Base-by-base conservation (phyloP, 2,113 vertebrate genomes). In the Tragelaphus strepsiceros region DNA sequence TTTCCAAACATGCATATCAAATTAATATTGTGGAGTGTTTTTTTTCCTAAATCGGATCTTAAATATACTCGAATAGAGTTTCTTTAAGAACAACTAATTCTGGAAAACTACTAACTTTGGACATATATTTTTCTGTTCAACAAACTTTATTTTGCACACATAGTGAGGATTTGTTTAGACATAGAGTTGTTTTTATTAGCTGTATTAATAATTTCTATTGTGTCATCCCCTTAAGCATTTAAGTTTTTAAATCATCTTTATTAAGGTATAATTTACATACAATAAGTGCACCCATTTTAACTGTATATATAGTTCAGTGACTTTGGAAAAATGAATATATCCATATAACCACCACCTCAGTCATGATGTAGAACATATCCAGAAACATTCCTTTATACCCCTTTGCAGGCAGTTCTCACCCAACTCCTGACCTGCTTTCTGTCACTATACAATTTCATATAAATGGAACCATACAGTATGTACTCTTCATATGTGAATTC, bases 201-300 rank as follows among this genome's bases (percentile, higher is more conserved):
- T 58, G 49, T 74, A 22, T 53, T 95, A 67, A 56, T 71, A 80
- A 83, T 90, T 96, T 94, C 95, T 86, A 90, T 80, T 86, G 59
- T 61, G 82, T 21, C 24, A 95, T 28, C 7, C 3, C 17, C n/a
- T 86, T 7, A 28, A 62, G 56, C 7, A 19, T 64, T 56, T 39
- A 54, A 61, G n/a, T 59, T 77, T 84, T 84, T 54, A 54, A 90
- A 74, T 83, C 51, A 13, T 88, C 21, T 83, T 83, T 77, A 88
- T 92, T 96, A 43, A 92, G 32, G 2, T 89, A 17, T 74, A 61
- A 53, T 83, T 86, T 88, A 53, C 26, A 61, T 74, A 16, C 3
- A 56, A 22, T 85, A 62, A 80, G 80, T 81, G 14, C 32, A 92
- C 14, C 43, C 43, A 26, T 74, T 84, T 78, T 58, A 97, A 96